These are phyloP conservation scores for Hippoglossus stenolepis DNA, from an alignment of 2,113 vertebrate genomes.

Conservation along the genomic window DNA sequence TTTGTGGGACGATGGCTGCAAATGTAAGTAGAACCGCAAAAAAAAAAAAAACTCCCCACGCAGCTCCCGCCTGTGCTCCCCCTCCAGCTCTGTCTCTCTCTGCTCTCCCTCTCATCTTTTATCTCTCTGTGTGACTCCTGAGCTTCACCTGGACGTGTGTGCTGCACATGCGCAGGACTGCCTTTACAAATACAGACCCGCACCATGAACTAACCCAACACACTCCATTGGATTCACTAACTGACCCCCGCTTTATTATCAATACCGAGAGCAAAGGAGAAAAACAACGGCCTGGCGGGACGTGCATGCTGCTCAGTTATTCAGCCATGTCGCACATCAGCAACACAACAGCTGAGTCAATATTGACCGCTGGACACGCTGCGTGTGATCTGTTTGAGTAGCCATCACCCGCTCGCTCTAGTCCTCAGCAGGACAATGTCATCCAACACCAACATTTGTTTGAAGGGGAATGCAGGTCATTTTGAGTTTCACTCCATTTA, in stretches of 20 bases:
- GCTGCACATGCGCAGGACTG: conserved; percentile 62
- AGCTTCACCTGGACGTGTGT: conserved; percentile 73
- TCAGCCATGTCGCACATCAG: conserved; percentile 57
- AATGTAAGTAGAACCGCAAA: conserved; percentile 92
- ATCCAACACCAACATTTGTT: conserved; percentile 60
- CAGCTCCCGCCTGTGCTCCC: conserved; percentile 18
- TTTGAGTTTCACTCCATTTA: conserved; percentile 53
- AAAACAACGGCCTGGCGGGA: conserved; percentile 50
- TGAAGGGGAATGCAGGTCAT: conserved; percentile 49
- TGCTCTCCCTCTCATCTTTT: conserved; percentile 30
- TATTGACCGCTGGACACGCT: conserved; percentile 76
- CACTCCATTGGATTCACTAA: conserved; percentile 9
- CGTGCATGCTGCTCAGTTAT: conserved; percentile 61
- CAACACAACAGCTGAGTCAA: conserved; percentile 82
- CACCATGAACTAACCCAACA: conserved; percentile 33
- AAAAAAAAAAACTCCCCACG: conserved; percentile 50
- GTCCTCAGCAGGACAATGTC: conserved; percentile 66
- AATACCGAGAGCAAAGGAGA: conserved; percentile 14
- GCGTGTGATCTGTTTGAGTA: conserved; percentile 69
- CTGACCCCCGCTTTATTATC: conserved; percentile 28
- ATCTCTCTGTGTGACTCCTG: conserved; percentile 49
- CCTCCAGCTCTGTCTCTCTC: conserved; percentile 46
- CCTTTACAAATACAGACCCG: conserved; percentile 34
- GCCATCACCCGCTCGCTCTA: conserved; percentile 46
- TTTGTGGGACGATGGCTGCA: conserved; percentile 98